phyloP scores from a whole-genome alignment of 2,888 invertebrate species.

The Crossocerus cetratus region DNA sequence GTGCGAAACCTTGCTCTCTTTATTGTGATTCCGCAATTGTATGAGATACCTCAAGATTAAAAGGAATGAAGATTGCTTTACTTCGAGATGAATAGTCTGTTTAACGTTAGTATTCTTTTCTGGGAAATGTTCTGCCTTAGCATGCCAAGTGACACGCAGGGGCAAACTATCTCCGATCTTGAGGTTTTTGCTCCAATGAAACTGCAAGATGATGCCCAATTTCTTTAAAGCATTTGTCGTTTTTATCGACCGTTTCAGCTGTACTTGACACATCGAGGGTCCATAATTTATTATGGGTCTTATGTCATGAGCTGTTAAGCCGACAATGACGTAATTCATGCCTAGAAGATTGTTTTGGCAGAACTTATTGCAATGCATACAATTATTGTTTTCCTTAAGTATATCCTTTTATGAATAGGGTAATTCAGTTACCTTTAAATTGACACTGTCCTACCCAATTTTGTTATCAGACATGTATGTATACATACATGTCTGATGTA shows the following conservation, averaged over 20 bases:
- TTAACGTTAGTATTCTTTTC: conserved; percentile 77
- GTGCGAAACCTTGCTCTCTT: too few relatives aligned
- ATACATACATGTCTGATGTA: too few relatives aligned
- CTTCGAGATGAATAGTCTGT: conserved; percentile 78
- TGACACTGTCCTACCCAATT: too few relatives aligned
- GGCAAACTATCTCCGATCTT: conserved; percentile 78
- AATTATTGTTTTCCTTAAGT: not conserved
- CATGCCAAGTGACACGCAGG: conserved; percentile 79
- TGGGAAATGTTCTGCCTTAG: conserved; percentile 74
- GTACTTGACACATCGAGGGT: conserved; percentile 77
- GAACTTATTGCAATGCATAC: not conserved
- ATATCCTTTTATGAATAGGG: not conserved
- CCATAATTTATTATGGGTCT: conserved; percentile 80
- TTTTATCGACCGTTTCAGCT: conserved; percentile 66
- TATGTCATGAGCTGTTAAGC: conserved; percentile 76
- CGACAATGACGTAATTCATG: conserved; percentile 79
- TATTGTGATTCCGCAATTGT: too few relatives aligned
- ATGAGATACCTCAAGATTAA: too few relatives aligned
- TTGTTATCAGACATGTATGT: too few relatives aligned
- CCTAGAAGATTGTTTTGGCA: conserved; percentile 67
- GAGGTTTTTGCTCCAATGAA: conserved; percentile 75
- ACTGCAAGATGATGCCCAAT: conserved; percentile 70
- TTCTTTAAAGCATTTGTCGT: conserved; percentile 50
- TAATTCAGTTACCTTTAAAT: too few relatives aligned
- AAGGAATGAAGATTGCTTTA: conserved; percentile 52